These are phyloP conservation scores for Hydriomena furcata DNA, from an alignment of 2,888 invertebrate species.

Conservation along the genomic window DNA sequence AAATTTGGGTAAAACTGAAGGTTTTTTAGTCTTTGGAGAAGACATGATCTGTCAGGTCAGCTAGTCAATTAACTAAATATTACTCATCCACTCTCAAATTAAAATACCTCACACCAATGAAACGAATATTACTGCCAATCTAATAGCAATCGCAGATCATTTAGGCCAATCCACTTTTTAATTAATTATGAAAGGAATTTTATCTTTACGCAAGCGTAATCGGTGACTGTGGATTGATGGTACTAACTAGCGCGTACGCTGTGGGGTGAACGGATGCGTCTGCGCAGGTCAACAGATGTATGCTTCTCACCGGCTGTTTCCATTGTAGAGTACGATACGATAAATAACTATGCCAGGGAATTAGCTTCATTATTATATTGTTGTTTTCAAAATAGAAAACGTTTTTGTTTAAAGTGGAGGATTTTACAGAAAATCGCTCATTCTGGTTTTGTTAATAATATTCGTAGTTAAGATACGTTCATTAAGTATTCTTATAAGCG, in stretches of 20 bases:
- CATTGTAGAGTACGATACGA: constrained; percentile 33
- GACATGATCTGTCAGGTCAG: too few relatives aligned
- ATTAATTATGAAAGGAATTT: constrained; percentile 7
- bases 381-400: too few relatives aligned
- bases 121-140: not conserved
- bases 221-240: not conserved
- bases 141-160: not conserved
- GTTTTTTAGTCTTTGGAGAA: too few relatives aligned
- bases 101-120: constrained; percentile 5
- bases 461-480: too few relatives aligned
- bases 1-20: too few relatives aligned
- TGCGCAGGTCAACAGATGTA: constrained; percentile 47
- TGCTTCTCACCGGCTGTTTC: constrained; percentile 28
- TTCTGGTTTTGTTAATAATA: too few relatives aligned
- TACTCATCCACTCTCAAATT: constrained; percentile 1
- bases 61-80: not conserved
- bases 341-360: too few relatives aligned
- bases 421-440: too few relatives aligned
- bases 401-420: too few relatives aligned
- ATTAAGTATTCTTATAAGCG: too few relatives aligned
- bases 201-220: constrained; percentile 9
- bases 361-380: too few relatives aligned
- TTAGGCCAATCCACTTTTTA: constrained; percentile 2
- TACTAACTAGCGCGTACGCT: constrained; percentile 39
- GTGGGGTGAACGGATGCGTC: constrained; percentile 54